phyloP scores from a whole-genome alignment of 1,140 invertebrate genomes.

The Diorhabda elongata region DNA sequence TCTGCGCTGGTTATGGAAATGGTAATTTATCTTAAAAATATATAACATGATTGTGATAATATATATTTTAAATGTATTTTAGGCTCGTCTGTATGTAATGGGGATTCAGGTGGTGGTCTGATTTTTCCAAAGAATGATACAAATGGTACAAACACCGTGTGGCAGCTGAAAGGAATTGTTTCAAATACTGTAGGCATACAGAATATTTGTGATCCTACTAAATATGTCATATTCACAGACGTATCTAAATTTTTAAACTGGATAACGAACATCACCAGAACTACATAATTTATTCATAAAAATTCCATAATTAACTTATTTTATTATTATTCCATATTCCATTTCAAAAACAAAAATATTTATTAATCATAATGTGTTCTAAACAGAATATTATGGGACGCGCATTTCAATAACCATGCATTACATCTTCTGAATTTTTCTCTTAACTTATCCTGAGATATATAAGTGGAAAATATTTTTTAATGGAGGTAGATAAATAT shows the following conservation, averaged over 20 bases:
- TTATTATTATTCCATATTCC: no score
- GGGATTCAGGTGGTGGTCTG: constrained; percentile 60
- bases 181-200: constrained; percentile 52
- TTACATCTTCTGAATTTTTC: no score
- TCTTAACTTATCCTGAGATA: no score
- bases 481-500: no score
- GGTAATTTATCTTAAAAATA: constrained; percentile 26
- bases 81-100: constrained; percentile 58
- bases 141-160: constrained; percentile 46
- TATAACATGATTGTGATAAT: background rate
- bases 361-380: no score
- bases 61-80: constrained; percentile 5
- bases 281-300: no score
- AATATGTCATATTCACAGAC: constrained; percentile 56
- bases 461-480: no score
- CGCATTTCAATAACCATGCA: no score
- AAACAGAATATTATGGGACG: no score
- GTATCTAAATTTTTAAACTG: constrained; percentile 54
- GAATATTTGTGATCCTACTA: constrained; percentile 51
- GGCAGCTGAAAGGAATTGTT: constrained; percentile 55
- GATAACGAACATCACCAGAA: constrained; percentile 36
- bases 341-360: no score
- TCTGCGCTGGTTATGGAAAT: constrained; percentile 49
- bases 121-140: constrained; percentile 48
- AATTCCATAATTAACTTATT: no score